phyloP scores from a whole-genome alignment of 2,113 vertebrate species.

The Trachemys scripta region DNA sequence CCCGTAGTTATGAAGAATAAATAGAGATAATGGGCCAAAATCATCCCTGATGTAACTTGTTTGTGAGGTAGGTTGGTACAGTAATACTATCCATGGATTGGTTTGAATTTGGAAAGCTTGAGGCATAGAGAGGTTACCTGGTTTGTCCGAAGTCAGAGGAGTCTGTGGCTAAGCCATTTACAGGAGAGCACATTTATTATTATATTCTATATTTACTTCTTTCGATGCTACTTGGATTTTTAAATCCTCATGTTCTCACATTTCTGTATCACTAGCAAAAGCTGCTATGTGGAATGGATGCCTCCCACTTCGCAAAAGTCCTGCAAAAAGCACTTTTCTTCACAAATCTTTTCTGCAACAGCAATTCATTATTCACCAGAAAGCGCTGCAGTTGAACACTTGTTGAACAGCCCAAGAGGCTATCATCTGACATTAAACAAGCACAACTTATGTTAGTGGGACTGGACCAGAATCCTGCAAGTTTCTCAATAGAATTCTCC shows the following conservation, averaged over 20 bases:
- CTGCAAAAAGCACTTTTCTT: slow-evolving; percentile 8
- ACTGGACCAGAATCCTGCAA: slow-evolving; percentile 64
- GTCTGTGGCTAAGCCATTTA: slow-evolving; percentile 24
- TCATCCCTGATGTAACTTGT: background rate
- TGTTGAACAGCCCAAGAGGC: slow-evolving; percentile 65
- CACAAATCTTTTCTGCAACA: background rate
- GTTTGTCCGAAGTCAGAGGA: background rate
- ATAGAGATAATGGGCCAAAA: fast-evolving
- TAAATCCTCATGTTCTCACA: background rate
- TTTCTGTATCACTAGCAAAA: fast-evolving
- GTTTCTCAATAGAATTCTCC: slow-evolving; percentile 72
- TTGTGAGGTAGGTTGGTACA: background rate
- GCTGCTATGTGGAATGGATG: background rate
- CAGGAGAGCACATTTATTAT: background rate
- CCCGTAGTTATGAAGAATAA: fast-evolving
- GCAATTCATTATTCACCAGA: slow-evolving; percentile 22
- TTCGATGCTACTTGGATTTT: background rate
- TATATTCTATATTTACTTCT: background rate
- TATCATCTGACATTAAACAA: slow-evolving; percentile 70
- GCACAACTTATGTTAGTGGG: slow-evolving; percentile 57
- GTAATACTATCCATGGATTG: background rate
- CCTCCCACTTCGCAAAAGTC: background rate
- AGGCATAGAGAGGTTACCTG: background rate
- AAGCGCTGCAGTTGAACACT: slow-evolving; percentile 76
- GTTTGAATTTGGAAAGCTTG: background rate